phyloP scores from a whole-genome alignment of 2,113 vertebrate genomes.

The Nyctibius bracteatus region DNA sequence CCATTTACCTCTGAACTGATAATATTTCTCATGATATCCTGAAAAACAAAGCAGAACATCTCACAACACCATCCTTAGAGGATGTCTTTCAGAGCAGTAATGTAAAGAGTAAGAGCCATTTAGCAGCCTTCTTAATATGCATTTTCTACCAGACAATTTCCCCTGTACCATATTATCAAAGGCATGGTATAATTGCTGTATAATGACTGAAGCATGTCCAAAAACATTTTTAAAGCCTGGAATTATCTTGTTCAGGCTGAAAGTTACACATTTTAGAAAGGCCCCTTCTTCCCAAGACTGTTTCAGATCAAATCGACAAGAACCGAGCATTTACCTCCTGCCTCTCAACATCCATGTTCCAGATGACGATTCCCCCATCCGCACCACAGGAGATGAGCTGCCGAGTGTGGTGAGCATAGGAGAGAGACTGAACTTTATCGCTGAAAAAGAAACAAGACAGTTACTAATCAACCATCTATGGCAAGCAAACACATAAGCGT shows the following conservation, averaged over 20 bases:
- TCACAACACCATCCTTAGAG: background rate
- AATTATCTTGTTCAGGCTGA: background rate
- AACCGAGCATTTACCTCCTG: conserved; percentile 85
- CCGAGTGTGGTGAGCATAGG: conserved; percentile 91
- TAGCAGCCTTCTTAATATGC: background rate
- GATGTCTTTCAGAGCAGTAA: background rate
- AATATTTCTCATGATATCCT: background rate
- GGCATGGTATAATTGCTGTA: background rate
- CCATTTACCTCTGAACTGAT: background rate
- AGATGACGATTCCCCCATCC: conserved; percentile 92
- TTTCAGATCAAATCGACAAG: background rate
- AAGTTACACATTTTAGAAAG: background rate
- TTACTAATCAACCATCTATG: background rate
- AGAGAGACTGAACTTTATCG: conserved; percentile 93
- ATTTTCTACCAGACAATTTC: conserved; percentile 2
- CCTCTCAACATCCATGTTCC: conserved; percentile 98
- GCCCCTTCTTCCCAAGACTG: background rate
- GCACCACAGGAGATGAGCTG: conserved; percentile 96
- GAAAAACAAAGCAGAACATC: background rate
- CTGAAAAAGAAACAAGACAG: conserved; percentile 66
- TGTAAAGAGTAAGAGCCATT: background rate
- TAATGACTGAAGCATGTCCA: background rate
- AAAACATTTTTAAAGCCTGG: background rate
- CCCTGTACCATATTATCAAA: background rate
- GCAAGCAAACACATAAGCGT: background rate